Base-by-base conservation (phyloP, 2,888 invertebrate genomes). In the Acrocera orbiculus region DNA sequence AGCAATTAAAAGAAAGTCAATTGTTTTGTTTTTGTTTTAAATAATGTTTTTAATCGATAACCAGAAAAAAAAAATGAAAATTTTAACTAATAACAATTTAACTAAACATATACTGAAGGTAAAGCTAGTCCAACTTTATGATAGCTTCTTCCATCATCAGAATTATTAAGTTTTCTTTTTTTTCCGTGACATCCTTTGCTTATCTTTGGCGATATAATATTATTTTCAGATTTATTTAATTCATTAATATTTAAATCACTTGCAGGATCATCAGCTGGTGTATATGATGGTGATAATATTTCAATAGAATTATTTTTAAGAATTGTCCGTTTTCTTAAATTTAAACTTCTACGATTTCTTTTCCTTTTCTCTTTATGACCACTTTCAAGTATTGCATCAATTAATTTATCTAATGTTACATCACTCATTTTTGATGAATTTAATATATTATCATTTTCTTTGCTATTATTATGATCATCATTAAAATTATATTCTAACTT, bases 371-470 rank as follows among this genome's bases (percentile, higher is more conserved):
- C 49, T 37, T 60, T 58, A 37, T 53, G 47, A 6, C 56, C 56
- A 28, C 56, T 58, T 25, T 59, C 58, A 20, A 59, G 42, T 24
- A 60, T 60, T 33, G 58, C 58, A 43, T 58, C 58, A 35, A 60
- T 60, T 11, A 60, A 49, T 35, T 51, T 47, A 31, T 59, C 58
- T 42, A 60, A 42, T 5, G 58, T 55, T 30, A 51, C 50, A 30
- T 60, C 59, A 9, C 56, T 53, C 53, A 59, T 53, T 14, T 51
- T 48, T 0, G 52, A 46, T 7, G 58, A 58, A n/a, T 43, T 46
- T 5, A 50, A 32, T 8, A 40, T 40, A 2, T 11, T 11, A 3
- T 23, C 10, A 2, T 10, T 9, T 22, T 10, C 9, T 22, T 9
- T 7, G 8, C n/a, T 4, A 22, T 10, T 22, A 8, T 22, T 22